Base-by-base conservation (phyloP, 2,888 invertebrate species). In the Acleris literana region DNA sequence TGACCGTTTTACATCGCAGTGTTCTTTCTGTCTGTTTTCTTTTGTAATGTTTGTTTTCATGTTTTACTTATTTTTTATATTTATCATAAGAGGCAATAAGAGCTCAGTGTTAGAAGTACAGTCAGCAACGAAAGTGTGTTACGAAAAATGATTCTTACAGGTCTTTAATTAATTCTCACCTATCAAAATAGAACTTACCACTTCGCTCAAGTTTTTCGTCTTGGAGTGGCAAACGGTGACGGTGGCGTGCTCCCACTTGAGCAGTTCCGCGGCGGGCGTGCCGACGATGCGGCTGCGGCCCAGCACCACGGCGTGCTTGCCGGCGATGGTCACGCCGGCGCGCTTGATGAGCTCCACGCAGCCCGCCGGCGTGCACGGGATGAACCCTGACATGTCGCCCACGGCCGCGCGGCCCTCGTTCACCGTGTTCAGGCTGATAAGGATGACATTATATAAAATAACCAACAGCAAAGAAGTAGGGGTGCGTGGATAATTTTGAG, bases 241-340 rank as follows among this genome's bases (percentile, higher is more conserved):
- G 0, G 99, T 99, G 1, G 98, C 99, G 86, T 99, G 94, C 74
- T 98, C 95, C 99, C 99, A 99, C 85, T 98, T 97, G 46, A 99
- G 94, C 39, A 99, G 93, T 86, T 99, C 98, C 0, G 99, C 94
- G 70, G 97, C 97, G 0, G 99, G 99, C 0, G 98, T 97, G 52
- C 99, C 99, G 1, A 99, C 99, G 81, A 99, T 99, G 90, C 99
- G 98, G 85, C 99, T 99, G 74, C 99, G 94, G 0, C 99, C 99
- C 49, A 99, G 85, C 18, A 99, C 99, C 3, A 99, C 99, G 2
- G 97, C 99, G 70, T 94, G 94, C 67, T 96, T 95, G 5, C 99
- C 99, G 49, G 94, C 94, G 60, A 99, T 96, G 72, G 94, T 76
- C 0, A 96, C 93, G 1, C 97, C 97, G 55, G 95, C 95, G 70